These are phyloP conservation scores for Tonatia bakeri DNA, from an alignment of 2,113 vertebrate genomes.

Conservation along the genomic window DNA sequence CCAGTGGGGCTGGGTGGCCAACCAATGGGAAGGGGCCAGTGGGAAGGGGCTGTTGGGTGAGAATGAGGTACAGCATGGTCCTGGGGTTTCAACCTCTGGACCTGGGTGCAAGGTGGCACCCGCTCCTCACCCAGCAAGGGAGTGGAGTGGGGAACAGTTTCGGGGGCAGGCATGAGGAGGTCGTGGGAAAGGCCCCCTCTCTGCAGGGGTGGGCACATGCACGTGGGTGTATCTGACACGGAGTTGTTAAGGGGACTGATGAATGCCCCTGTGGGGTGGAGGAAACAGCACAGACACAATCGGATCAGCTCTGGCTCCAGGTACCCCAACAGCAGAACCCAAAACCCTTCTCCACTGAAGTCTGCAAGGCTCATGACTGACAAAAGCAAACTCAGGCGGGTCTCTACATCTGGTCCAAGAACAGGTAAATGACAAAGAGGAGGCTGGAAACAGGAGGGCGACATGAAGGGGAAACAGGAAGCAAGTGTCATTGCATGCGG, in stretches of 20 bases:
- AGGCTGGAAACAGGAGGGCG: no score
- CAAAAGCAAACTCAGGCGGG: neutral
- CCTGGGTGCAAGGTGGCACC: neutral
- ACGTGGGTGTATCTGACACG: neutral
- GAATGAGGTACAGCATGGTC: neutral
- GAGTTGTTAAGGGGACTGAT: neutral
- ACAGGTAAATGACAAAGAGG: neutral
- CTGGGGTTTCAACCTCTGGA: neutral
- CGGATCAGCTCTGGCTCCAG: neutral
- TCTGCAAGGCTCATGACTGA: neutral
- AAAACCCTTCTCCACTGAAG: neutral
- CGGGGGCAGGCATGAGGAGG: neutral
- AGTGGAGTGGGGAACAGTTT: neutral
- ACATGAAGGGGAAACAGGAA: neutral
- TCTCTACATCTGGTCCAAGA: neutral
- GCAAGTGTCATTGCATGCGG: neutral
- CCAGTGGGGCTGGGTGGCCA: neutral
- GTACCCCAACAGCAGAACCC: neutral
- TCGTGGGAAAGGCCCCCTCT: neutral
- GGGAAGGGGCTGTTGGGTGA: no score
- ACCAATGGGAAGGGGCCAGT: no score
- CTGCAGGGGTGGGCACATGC: neutral
- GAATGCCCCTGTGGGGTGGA: neutral
- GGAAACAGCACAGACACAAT: no score
- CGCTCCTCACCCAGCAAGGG: neutral